These are phyloP conservation scores for Ianthella basta DNA, from an alignment of 37 sponge, comb jelly and placozoan genomes.

Conservation along the genomic window DNA sequence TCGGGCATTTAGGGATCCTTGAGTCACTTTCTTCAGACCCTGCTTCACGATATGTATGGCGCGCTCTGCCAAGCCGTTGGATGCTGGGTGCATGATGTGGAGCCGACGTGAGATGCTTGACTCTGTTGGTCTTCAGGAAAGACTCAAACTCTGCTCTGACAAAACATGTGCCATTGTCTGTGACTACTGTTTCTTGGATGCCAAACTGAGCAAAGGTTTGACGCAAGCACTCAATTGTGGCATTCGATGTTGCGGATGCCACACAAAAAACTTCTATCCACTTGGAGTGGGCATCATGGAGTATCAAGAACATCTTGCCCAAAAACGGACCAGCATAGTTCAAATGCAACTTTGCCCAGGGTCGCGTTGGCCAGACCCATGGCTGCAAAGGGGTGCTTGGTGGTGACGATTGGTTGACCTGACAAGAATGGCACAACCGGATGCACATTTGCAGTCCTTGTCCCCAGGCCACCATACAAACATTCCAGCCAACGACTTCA, in stretches of 20 bases:
- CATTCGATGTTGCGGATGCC: background rate
- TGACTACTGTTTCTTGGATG: constrained; percentile 35
- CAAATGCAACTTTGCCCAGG: background rate
- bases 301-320: background rate
- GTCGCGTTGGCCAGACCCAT: background rate
- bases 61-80: constrained; percentile 37
- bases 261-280: background rate
- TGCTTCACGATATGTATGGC: background rate
- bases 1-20: background rate
- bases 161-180: constrained; percentile 56
- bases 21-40: background rate
- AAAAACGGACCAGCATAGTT: background rate
- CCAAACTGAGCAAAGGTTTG: constrained; percentile 40
- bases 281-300: background rate
- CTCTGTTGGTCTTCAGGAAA: constrained; percentile 39
- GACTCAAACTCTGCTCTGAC: constrained; percentile 35
- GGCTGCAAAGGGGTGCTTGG: constrained; percentile 12
- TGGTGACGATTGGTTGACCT: background rate
- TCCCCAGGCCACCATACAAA: constrained; percentile 45
- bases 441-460: background rate
- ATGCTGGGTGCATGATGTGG: constrained; percentile 27
- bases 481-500: constrained; percentile 29
- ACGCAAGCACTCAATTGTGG: constrained; percentile 18
- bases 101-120: constrained; percentile 37
- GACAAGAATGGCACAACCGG: background rate